Base-by-base conservation (phyloP, 1,140 invertebrate species). In the Meloidogyne chitwoodi region DNA sequence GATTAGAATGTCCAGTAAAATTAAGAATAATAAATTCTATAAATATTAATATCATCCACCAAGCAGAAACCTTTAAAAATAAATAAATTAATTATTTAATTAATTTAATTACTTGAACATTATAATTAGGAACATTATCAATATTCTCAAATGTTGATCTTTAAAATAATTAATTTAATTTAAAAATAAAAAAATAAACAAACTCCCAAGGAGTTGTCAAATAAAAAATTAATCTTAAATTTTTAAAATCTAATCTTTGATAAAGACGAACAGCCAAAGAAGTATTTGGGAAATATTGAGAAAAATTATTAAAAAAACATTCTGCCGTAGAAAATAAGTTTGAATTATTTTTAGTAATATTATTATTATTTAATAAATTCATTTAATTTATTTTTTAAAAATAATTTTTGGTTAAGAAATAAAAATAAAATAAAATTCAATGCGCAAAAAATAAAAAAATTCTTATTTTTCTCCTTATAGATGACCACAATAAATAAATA, bases 71-170 rank as follows among this genome's bases (percentile, higher is more conserved):
- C 83, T 84, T 26, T 41, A 44, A 68, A 29, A 26, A 22, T 24
- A 31, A 31, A 69, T 31, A 26, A 19, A 19, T 69, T 41, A 12
- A 19, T 67, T 24, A 38, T 5, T 34, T 38, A 44, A 14, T 34
- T 68, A 34, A 31, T 24, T 68, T 68, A 14, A 19, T 22, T 48
- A 84, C 84, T 63, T 86, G 85, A 72, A 86, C 74, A 75, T 86
- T 86, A 67, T 86, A 86, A 73, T 86, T 86, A 3, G 85, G 85
- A 14, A 86, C 85, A 29, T 86, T 68, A 12, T 84, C 84, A 16
- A 31, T 68, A 12, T 27, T 24, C 38, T 27, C 19, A 68, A 26
- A 84, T 1, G 83, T 80, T 68, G 83, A 81, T n/a, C 84, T 80
- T 14, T 87, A 74, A 72, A 87, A 86, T 14, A 80, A 81, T 14